Conservation (phyloP, 2,797 vertebrate species). For the Nannoperca australis region DNA sequence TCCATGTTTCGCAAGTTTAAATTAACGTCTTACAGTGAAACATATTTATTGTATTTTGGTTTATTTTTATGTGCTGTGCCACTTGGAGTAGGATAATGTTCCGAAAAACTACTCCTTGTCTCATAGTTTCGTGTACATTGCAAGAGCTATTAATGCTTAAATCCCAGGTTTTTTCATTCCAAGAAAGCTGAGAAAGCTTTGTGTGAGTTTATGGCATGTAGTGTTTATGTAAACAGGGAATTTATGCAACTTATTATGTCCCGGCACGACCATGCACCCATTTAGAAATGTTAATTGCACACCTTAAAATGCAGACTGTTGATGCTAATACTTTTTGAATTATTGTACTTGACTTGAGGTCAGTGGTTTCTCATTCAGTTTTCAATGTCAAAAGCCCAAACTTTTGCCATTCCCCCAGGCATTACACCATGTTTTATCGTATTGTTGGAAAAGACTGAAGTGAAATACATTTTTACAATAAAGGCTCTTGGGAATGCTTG, state of each 20-base stretch:
- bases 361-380: background rate
- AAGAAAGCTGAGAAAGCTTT: constrained; percentile 54
- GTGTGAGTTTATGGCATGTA: constrained; percentile 36
- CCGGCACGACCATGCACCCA: background rate
- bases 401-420: background rate
- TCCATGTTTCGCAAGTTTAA: constrained; percentile 74
- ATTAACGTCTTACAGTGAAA: constrained; percentile 59
- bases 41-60: constrained; percentile 53
- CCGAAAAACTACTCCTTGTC: constrained; percentile 25
- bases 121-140: constrained; percentile 57
- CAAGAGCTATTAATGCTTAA: constrained; percentile 53
- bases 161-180: constrained; percentile 66
- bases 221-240: constrained; percentile 45
- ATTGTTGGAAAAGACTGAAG: constrained; percentile 1
- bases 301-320: background rate
- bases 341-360: background rate
- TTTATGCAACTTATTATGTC: constrained; percentile 2
- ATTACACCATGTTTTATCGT: background rate
- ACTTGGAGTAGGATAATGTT: constrained; percentile 40
- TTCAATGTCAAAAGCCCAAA: background rate
- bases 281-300: background rate
- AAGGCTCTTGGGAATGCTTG: constrained; percentile 34
- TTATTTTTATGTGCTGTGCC: constrained; percentile 35
- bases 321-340: background rate
- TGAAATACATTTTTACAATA: background rate